phyloP scores from a whole-genome alignment of 2,113 vertebrate genomes.

The Ameiurus melas region DNA sequence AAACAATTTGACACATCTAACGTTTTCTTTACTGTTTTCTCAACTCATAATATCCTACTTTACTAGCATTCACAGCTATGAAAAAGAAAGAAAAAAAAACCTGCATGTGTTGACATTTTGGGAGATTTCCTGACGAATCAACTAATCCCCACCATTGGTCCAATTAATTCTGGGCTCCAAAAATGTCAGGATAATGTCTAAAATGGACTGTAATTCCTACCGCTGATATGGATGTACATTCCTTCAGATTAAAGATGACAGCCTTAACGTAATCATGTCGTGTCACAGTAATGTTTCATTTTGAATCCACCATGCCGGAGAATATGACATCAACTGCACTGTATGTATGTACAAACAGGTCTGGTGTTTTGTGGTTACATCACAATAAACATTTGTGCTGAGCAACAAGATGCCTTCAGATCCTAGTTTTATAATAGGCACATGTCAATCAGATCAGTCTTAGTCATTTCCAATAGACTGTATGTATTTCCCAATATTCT shows the following conservation, averaged over 20 bases:
- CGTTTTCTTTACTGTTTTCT: background rate
- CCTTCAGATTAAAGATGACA: background rate
- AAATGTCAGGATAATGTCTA: background rate
- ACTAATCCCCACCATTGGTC: background rate
- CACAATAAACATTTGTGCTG: background rate
- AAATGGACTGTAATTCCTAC: background rate
- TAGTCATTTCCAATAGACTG: background rate
- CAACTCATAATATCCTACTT: background rate
- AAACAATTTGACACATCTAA: background rate
- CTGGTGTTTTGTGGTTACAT: background rate
- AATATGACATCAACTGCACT: background rate
- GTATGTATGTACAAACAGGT: background rate
- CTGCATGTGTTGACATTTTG: background rate
- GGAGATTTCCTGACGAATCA: background rate
- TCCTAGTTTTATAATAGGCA: background rate
- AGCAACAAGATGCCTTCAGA: background rate
- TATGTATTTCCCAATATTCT: no score
- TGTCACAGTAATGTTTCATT: background rate
- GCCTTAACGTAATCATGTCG: background rate
- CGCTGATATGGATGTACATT: background rate
- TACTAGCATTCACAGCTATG: background rate
- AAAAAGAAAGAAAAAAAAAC: background rate
- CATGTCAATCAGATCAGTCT: background rate
- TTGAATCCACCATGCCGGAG: background rate
- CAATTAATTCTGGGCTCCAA: background rate